A percentile compares a stretch with the other conserved stretches of the same genome.
Conservation (phyloP, 2,888 invertebrate species). For the Watsonalla binaria region DNA sequence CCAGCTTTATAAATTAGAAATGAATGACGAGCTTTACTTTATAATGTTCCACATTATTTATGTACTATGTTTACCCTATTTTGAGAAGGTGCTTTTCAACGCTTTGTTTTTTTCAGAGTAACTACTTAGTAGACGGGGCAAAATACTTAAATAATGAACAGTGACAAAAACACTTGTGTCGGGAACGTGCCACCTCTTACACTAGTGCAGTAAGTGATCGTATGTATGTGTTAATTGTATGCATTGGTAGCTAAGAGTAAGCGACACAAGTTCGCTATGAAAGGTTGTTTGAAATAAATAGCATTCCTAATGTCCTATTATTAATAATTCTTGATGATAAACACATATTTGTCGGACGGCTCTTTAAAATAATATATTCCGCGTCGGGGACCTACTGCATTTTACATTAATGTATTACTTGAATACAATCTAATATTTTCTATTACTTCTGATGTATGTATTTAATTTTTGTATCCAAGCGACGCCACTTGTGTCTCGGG, state of each 20-base stretch:
- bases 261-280: too few relatives aligned
- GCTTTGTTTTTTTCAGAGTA: not conserved
- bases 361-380: not conserved
- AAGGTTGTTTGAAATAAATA: too few relatives aligned
- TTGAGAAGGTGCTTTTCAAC: not conserved
- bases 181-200: too few relatives aligned
- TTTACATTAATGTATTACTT: not conserved
- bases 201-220: too few relatives aligned
- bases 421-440: not conserved
- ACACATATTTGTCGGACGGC: too few relatives aligned
- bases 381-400: not conserved
- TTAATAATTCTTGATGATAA: not conserved
- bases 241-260: too few relatives aligned
- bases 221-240: too few relatives aligned
- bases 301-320: not conserved
- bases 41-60: too few relatives aligned
- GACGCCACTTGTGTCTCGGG: not conserved
- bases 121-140: not conserved
- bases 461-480: not conserved
- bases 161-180: too few relatives aligned
- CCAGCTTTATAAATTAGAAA: too few relatives aligned
- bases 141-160: not conserved
- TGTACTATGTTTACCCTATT: too few relatives aligned
- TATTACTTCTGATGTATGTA: not conserved
- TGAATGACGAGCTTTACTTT: too few relatives aligned